Evolutionary conservation across 2,888 invertebrate genomes (phyloP).

Genomic region (Smittia sp.): DNA sequence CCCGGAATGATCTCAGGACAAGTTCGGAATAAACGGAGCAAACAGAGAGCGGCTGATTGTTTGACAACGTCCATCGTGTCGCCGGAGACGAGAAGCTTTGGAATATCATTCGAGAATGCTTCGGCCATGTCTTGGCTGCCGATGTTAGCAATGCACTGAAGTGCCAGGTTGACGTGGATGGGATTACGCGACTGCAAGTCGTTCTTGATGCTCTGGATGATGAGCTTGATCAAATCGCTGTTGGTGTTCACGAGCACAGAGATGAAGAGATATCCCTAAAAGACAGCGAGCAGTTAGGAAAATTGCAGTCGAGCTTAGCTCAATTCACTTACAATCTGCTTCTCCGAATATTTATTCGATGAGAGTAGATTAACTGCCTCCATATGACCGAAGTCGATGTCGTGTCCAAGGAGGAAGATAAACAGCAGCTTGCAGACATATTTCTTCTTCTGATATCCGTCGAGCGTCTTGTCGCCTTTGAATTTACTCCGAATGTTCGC

Average conservation of each 20-base stretch:
- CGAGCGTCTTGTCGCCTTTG: conserved; percentile 99
- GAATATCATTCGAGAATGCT: conserved; percentile 96
- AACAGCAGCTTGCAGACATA: conserved; percentile 99
- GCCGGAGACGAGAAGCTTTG: conserved; percentile 95
- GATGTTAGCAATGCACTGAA: conserved; percentile 99
- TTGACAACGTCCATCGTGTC: conserved; percentile 99
- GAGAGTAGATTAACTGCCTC: conserved; percentile 99
- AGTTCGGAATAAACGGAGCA: conserved; percentile 89
- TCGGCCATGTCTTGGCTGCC: conserved; percentile 99
- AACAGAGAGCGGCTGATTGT: conserved; percentile 96
- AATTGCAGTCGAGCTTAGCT: neutral
- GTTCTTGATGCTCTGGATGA: conserved; percentile 98
- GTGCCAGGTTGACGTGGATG: conserved; percentile 95
- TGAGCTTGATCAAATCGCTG: conserved; percentile 97
- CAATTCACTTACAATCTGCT: conserved; percentile 85
- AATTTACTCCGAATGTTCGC: conserved; percentile 99
- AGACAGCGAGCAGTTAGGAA: conserved; percentile 46
- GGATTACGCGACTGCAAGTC: conserved; percentile 96
- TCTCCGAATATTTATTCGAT: conserved; percentile 99
- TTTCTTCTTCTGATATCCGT: conserved; percentile 99
- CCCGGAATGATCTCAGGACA: conserved; percentile 95
- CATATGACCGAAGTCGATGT: conserved; percentile 99
- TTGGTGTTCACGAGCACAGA: conserved; percentile 98
- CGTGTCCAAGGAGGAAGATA: conserved; percentile 98
- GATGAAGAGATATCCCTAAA: conserved; percentile 97